phyloP scores from a whole-genome alignment of 2,113 vertebrate species.

The Tretioscincus oriximinensis region DNA sequence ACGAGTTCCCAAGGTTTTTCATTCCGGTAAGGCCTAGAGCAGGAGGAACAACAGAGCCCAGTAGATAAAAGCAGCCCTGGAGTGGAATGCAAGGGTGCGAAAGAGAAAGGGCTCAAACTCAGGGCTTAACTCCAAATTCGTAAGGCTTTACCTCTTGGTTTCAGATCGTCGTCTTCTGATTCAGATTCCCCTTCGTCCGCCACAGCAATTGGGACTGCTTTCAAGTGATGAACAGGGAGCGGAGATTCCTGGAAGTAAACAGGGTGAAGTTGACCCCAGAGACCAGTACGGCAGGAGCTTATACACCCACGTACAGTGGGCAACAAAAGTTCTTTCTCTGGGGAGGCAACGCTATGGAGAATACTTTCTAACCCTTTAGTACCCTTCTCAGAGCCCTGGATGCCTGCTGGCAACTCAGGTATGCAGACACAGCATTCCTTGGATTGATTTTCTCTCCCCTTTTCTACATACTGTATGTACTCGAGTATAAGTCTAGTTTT shows the following conservation, averaged over 20 bases:
- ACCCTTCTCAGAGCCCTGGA: no score
- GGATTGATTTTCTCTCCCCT: no score
- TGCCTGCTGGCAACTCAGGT: no score
- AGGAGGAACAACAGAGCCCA: constrained; percentile 12
- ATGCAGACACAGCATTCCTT: no score
- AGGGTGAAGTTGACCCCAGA: background rate
- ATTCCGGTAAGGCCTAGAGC: constrained; percentile 91
- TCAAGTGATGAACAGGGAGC: constrained; percentile 76
- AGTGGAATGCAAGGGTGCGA: background rate
- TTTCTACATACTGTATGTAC: no score
- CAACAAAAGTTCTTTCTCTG: no score
- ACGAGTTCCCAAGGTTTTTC: constrained; percentile 99
- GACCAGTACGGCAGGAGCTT: background rate
- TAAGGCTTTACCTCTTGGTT: constrained; percentile 86
- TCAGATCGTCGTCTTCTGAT: constrained; percentile 94
- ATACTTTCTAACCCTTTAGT: no score
- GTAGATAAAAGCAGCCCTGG: no score
- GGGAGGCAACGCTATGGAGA: no score
- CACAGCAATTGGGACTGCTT: constrained; percentile 91
- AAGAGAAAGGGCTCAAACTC: background rate
- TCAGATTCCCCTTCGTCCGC: constrained; percentile 95
- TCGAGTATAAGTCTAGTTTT: no score
- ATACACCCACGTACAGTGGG: no score
- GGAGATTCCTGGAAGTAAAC: constrained; percentile 75
- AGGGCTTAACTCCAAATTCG: background rate